Evolutionary conservation across 2,113 vertebrate genomes (phyloP), one percentile per base, ranked within the genome.

Genomic region (Echinops telfairi): DNA sequence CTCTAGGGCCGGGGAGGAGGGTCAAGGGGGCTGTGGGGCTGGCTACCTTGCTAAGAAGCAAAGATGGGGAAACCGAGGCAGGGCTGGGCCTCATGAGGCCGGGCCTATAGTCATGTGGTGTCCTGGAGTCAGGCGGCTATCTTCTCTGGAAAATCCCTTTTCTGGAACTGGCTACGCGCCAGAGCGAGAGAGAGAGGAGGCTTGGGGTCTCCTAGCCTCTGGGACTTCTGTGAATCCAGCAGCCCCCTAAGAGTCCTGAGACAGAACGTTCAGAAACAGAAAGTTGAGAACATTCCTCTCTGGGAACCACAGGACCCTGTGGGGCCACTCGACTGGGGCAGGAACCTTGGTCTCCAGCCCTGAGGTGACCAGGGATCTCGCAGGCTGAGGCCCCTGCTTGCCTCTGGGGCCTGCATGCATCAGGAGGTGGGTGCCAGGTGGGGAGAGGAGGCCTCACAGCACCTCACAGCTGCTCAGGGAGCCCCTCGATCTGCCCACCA

Each of bases 141-240:
- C 68, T 23, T 17, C 64, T 88, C 89, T 58, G 81, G 94, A 95
- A 97, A 96, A 94, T 70, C 95, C 95, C 87, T 92, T 47, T 47
- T 17, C 0, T 3, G 85, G 89, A 62, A 27, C 87, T 88, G 89
- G 94, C 88, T 14, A n/a, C 27, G n/a, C 2, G 43, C 89, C 36
- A 0, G 40, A 40, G n/a, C n/a, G 40, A 40, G 40, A 19, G 77
- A 83, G 9, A 23, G 17, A 83, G 58, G 76, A 73, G 70, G 31
- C 33, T 20, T 7, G 0, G 29, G 71, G 76, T 64, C 76, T 89
- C 77, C 53, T 10, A 25, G 38, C 60, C 86, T 86, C 33, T 3
- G 43, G 84, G 80, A 70, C 38, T 71, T 70, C 53, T 19, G 58
- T 82, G 0, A 2, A 4, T n/a, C 89, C 89, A 88, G 12, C 58